phyloP scores from a whole-genome alignment of 2,888 invertebrate genomes.

The Stratiomys singularior region DNA sequence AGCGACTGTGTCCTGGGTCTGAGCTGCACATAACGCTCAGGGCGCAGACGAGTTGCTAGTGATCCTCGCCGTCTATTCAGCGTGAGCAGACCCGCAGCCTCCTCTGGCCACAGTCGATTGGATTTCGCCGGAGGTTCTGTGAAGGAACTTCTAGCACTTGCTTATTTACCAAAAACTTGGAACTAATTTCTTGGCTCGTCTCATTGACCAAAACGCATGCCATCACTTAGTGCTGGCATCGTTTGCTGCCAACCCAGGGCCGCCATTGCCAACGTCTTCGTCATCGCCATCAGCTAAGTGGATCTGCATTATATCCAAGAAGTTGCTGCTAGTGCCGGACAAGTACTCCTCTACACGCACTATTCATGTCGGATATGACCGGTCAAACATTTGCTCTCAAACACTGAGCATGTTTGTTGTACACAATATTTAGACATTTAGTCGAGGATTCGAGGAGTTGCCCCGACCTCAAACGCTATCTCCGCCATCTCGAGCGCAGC shows the following conservation, averaged over 20 bases:
- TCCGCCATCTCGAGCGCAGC: conserved; percentile 10
- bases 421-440: conserved; percentile 33
- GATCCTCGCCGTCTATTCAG: not conserved
- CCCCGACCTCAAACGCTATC: not conserved
- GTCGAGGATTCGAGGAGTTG: not conserved
- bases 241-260: conserved; percentile 34
- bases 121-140: not conserved
- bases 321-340: conserved; percentile 24
- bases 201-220: conserved; percentile 45
- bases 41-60: not conserved
- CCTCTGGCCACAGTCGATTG: not conserved
- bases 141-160: conserved; percentile 24
- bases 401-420: conserved; percentile 33
- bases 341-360: conserved; percentile 39
- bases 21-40: not conserved
- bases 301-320: conserved; percentile 28
- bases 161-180: conserved; percentile 33
- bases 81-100: not conserved
- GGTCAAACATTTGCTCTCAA: conserved; percentile 44
- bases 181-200: conserved; percentile 46
- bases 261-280: conserved; percentile 20
- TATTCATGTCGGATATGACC: conserved; percentile 43
- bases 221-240: conserved; percentile 41
- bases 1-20: not conserved
- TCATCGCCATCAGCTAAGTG: conserved; percentile 24